phyloP scores from a whole-genome alignment of 1,140 invertebrate species.

The Panagrolaimus sp. region DNA sequence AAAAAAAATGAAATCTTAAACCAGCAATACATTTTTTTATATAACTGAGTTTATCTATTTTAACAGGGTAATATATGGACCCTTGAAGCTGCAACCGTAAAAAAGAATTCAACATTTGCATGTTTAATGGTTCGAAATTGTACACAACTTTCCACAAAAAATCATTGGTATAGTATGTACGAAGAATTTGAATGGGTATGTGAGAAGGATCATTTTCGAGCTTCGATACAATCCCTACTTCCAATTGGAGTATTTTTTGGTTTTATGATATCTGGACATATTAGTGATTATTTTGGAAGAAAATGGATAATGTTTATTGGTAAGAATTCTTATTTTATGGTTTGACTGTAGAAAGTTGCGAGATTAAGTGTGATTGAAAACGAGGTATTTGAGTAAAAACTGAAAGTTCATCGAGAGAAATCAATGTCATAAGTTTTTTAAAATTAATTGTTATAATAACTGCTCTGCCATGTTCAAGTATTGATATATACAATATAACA shows the following conservation, averaged over 20 bases:
- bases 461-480: too few relatives aligned
- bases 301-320: conserved; percentile 36
- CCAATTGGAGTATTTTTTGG: conserved; percentile 26
- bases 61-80: neutral
- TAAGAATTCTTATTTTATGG: too few relatives aligned
- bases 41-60: neutral
- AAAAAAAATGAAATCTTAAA: too few relatives aligned
- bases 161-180: conserved; percentile 30
- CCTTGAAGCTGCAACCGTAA: conserved; percentile 15
- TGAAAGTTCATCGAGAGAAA: too few relatives aligned
- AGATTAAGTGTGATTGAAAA: too few relatives aligned
- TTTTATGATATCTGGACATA: conserved; percentile 23
- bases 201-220: conserved; percentile 27
- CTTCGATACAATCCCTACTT: conserved; percentile 24
- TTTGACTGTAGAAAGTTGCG: too few relatives aligned
- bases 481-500: too few relatives aligned
- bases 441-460: too few relatives aligned
- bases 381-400: too few relatives aligned
- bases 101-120: conserved; percentile 19
- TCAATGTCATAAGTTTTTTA: too few relatives aligned
- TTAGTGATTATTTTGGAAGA: conserved; percentile 31
- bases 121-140: conserved; percentile 26
- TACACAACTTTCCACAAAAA: conserved; percentile 22
- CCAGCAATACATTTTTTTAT: too few relatives aligned
- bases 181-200: conserved; percentile 40